Base-by-base conservation (phyloP, 2,113 vertebrate genomes). In the Trinectes maculatus region DNA sequence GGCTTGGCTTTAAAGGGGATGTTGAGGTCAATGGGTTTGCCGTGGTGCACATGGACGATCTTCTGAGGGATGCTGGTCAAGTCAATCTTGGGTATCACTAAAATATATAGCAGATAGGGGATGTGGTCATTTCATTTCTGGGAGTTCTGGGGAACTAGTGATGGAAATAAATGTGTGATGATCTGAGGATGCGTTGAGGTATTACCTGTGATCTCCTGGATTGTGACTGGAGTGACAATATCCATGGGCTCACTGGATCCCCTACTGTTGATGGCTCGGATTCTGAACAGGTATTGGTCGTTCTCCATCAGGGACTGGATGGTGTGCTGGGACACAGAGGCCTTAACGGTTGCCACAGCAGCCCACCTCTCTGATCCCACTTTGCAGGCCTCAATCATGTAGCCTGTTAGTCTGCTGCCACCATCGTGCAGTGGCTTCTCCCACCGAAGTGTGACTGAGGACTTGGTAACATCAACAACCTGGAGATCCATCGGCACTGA, bases 281-380 rank as follows among this genome's bases (percentile, higher is more conserved):
- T 88, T 85, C 98, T 95, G 89, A 99, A 98, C 68, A 98, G 89
- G 82, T 98, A 98, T 74, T 98, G 93, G 91, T 99, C 97, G 1
- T 95, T 95, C 89, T 98, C 98, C 33, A 93, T 96, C 66, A 99
- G 91, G 65, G 95, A 95, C 80, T 92, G 93, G 69, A 99, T 86
- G 19, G 95, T 96, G 53, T 97, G 93, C 18, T 95, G 93, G 0
- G 91, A 91, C 25, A 93, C 37, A 0, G 95, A 95, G 69, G 96
- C 85, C 85, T 96, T 99, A 47, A 96, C 63, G 1, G 93, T 94
- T 3, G 94, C 95, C 36, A 96, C 95, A 22, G 93, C 89, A 86
- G 94, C 91, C 98, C 98, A 99, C 31, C 95, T 92, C 77, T 99
- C 97, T 19, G 94, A 94, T 49, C 94, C 96, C 74, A 94, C 93